Evolutionary conservation across 1,140 invertebrate genomes (phyloP), one percentile per base, ranked within the genome.

Genomic region (Drosophila leontia): DNA sequence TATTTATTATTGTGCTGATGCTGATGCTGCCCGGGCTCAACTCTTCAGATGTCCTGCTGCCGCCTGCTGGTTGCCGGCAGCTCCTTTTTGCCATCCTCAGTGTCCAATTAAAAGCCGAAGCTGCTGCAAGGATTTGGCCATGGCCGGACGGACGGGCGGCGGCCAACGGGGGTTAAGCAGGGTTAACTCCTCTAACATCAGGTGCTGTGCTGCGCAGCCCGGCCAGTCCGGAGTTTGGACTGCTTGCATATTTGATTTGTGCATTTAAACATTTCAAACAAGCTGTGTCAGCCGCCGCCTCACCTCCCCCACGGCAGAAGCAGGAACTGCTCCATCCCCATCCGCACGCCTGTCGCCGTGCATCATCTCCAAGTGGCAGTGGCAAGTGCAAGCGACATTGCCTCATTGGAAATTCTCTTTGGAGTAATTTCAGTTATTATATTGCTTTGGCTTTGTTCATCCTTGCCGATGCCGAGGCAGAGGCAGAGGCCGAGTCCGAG

Each of bases 191-290:
- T 71, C 39, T 56, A 71, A 80, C 84, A 87, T 83, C 84, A 87
- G 83, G 84, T 87, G 83, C 70, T 50, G 42, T 41, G 65, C 41
- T 62, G 50, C 8, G 23, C 23, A 2, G 23, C 32, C n/a, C 34
- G 48, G 50, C 17, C 34, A 39, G 44, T 57, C 37, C 42, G 41
- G 9, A 51, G 53, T 51, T 58, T 51, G 71, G 84, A 69, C 84
- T 87, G 80, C 84, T 87, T 87, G 83, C 84, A 87, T 87, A 87
- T 87, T 87, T 87, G 83, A 87, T 87, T 87, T 87, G 83, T 87
- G 84, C 83, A 88, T 87, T 87, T 88, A 87, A 87, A 87, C 83
- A 87, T 87, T 87, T 90, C 72, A 87, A 87, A 88, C 84, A 78
- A 67, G 75, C 74, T 80, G 47, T 64, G 53, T 39, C 71, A 42